Evolutionary conservation across 2,113 vertebrate genomes (phyloP), one percentile per base, ranked within the genome.

Genomic region (Aspiorhynchus laticeps): DNA sequence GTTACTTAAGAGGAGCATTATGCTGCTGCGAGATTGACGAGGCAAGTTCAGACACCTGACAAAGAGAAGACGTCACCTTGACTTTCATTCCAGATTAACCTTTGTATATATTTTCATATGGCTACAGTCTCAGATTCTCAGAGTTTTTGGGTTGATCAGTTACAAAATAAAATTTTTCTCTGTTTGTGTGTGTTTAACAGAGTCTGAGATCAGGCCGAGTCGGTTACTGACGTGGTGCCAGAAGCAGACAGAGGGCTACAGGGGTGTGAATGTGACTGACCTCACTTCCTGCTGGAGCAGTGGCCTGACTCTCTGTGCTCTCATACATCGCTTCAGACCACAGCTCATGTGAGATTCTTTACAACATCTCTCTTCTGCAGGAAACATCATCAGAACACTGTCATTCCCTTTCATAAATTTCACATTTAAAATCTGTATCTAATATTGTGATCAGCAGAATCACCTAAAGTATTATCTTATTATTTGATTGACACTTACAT

Each of bases 241-340:
- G 92, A 96, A 97, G 89, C 98, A 99, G 93, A 99, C 98, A 0
- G 97, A 99, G 79, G 98, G 98, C 43, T 99, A 98, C 46, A 91
- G 94, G 76, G 97, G 96, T 73, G 98, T 99, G 2, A 95, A 92
- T 0, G 97, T 99, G 51, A 95, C 95, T 0, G 98, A 99, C 88
- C 97, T 99, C 65, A 99, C 98, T 0, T 97, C 95, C 96, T 99
- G 98, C 0, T 99, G 98, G 98, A 99, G 98, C 91, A 99, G 97
- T 7, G 98, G 98, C 67, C 92, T 99, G 93, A 98, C 98, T 24
- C 93, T 99, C 15, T 99, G 97, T 86, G 97, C 98, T 36, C 96
- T 99, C 89, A 98, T 99, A 86, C 96, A 99, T 93, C 94, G 96
- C 90, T 99, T 97, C 92, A 96, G 98, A 33, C 98, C 98, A 0